These are phyloP conservation scores for Excalfactoria chinensis DNA, from an alignment of 2,113 vertebrate genomes.

Conservation along the genomic window DNA sequence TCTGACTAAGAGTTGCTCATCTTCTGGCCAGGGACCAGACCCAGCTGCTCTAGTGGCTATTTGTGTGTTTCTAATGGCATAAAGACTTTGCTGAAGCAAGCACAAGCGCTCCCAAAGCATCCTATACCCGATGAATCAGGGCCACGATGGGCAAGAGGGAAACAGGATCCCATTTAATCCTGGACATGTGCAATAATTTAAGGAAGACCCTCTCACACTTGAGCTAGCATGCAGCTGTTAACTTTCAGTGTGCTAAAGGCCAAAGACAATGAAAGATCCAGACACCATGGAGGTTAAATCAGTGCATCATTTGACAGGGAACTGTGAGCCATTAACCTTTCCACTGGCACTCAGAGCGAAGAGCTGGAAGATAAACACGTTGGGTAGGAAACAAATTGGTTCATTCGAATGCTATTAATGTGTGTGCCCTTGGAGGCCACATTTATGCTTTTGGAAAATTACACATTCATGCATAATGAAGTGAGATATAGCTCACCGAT, in stretches of 20 bases:
- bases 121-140: background rate
- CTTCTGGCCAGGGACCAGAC: background rate
- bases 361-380: constrained; percentile 69
- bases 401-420: constrained; percentile 54
- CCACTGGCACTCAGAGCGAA: constrained; percentile 14
- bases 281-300: constrained; percentile 24
- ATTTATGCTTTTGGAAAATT: constrained; percentile 73
- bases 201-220: background rate
- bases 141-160: background rate
- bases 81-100: constrained; percentile 7
- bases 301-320: constrained; percentile 48
- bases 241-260: constrained; percentile 15
- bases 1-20: background rate
- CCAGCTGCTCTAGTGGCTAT: background rate
- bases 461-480: constrained; percentile 68
- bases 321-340: constrained; percentile 67
- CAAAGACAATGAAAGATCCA: constrained; percentile 37
- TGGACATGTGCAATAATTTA: background rate
- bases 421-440: constrained; percentile 61
- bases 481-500: constrained; percentile 58
- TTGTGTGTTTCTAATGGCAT: background rate
- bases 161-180: constrained; percentile 7
- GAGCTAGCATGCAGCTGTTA: background rate
- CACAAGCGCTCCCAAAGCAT: background rate
- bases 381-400: constrained; percentile 69